Base-by-base conservation (phyloP, 2,797 vertebrate species). In the Lagodon rhomboides region DNA sequence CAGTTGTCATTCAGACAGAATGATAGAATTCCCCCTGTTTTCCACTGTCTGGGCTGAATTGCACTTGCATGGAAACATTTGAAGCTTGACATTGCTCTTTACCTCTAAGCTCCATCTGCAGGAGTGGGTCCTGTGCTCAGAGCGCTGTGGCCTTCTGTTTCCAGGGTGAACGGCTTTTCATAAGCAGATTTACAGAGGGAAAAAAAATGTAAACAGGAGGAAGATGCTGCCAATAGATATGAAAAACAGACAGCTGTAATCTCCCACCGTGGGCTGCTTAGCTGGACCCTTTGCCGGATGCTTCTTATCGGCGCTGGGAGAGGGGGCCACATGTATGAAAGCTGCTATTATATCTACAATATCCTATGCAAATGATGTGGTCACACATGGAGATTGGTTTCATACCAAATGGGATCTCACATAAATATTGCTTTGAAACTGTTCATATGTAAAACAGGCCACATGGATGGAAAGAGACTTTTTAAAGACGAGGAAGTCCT, bases 161-260 rank as follows among this genome's bases (percentile, higher is more conserved):
- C 73, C 62, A 82, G 82, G 81, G 58, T 41, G 79, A 85, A 73
- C 63, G 25, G 85, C 77, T 89, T 89, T 85, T 70, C 73, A 80
- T 83, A 85, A 89, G 87, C 86, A 90, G 87, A 93, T 93, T 92
- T 88, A 82, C 78, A 67, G 76, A 56, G 58, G 13, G 12, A 68
- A 72, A 70, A 73, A 69, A 80, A 86, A 80, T 78, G 75, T 77
- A 88, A 89, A 90, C 80, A 74, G 69, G 75, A 66, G 77, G 62
- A 87, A 88, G 92, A 94, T 92, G 86, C 83, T 91, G 85, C 75
- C 73, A 83, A 79, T 77, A 93, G 92, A 94, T 93, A 90, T 69
- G 85, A 87, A 81, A 80, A 84, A 82, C 77, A 90, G 89, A 91
- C 92, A 89, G 89, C 89, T 92, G 79, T 91, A 91, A 94, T 94